A percentile compares a stretch with the other conserved stretches of the same genome.
Evolutionary conservation across 2,113 vertebrate species (phyloP).

Genomic region (Halcyon malimbica): DNA sequence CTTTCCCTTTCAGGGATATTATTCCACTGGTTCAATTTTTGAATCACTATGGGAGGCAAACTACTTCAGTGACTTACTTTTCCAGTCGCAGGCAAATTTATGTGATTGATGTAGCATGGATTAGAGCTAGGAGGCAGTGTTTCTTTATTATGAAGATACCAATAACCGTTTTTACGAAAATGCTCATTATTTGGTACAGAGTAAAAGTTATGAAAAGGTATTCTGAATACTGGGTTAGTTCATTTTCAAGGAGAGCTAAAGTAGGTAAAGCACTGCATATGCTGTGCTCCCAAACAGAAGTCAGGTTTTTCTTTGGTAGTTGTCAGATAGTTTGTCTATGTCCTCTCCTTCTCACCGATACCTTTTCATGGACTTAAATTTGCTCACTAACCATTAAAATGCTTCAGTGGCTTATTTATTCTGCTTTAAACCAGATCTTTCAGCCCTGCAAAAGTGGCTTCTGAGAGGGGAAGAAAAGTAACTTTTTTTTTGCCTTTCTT

Average conservation of each 20-base stretch:
- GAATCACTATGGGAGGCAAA: background rate
- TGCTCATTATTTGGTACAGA: background rate
- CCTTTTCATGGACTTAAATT: background rate
- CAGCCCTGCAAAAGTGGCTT: background rate
- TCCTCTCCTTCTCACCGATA: background rate
- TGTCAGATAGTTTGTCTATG: background rate
- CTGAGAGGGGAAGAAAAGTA: background rate
- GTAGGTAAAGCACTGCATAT: background rate
- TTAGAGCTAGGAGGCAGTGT: constrained; percentile 57
- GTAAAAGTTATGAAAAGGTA: background rate
- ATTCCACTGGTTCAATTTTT: background rate
- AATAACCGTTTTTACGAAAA: background rate
- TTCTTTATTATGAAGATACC: background rate
- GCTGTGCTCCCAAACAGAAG: background rate
- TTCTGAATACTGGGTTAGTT: background rate
- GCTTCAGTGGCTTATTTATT: background rate
- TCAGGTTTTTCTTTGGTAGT: background rate
- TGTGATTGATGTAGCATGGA: background rate
- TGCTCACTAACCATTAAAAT: background rate
- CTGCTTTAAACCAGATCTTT: background rate
- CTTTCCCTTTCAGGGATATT: background rate
- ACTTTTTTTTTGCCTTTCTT: background rate
- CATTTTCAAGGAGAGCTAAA: background rate
- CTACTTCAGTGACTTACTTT: background rate
- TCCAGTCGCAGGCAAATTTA: too few relatives aligned